Conservation (phyloP, 2,797 vertebrate genomes). For the Triplophysa yarkandensis region DNA sequence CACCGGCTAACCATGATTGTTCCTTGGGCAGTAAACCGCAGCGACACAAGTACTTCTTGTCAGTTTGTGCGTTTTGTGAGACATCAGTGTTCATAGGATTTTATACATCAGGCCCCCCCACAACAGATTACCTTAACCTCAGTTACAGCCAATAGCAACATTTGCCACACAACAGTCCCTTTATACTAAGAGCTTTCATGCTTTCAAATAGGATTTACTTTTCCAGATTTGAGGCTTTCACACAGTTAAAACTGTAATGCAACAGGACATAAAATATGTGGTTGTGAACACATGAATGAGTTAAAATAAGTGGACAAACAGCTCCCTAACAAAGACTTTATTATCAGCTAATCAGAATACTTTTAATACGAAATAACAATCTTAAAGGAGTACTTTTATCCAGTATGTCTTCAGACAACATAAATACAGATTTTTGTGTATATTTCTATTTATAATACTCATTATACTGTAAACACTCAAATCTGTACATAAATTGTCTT, state of each 20-base stretch:
- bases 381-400: too few species aligned
- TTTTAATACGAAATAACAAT: too few species aligned
- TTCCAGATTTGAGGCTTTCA: constrained; percentile 54
- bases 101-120: constrained; percentile 65
- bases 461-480: too few species aligned
- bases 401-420: too few species aligned
- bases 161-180: constrained; percentile 72
- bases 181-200: constrained; percentile 68
- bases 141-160: constrained; percentile 66
- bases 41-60: not conserved
- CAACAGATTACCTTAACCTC: constrained; percentile 25
- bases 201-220: constrained; percentile 70
- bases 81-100: constrained; percentile 60
- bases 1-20: constrained; percentile 79
- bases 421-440: too few species aligned
- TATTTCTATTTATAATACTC: too few species aligned
- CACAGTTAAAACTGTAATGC: constrained; percentile 50
- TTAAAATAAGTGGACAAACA: constrained; percentile 14
- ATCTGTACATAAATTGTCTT: too few species aligned
- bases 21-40: constrained; percentile 47
- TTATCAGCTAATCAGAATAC: not conserved
- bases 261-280: constrained; percentile 27
- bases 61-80: constrained; percentile 46
- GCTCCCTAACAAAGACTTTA: not conserved
- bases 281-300: constrained; percentile 38